These are phyloP conservation scores for Helicoverpa zea DNA, from an alignment of 1,140 invertebrate genomes.

Conservation along the genomic window DNA sequence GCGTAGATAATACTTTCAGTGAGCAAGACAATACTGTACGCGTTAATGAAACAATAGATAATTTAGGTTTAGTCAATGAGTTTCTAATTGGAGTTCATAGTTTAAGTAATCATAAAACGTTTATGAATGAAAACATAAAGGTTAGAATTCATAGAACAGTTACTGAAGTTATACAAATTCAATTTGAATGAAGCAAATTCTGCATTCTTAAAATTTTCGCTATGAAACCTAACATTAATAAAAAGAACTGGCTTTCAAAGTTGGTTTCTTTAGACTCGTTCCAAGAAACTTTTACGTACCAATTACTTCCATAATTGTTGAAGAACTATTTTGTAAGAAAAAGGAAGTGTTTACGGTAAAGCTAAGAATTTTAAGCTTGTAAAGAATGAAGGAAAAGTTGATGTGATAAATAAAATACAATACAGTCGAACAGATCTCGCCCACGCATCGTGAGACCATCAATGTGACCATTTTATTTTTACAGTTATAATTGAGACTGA, in stretches of 20 bases:
- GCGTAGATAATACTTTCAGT: slow-evolving; percentile 60
- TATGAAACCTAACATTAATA: slow-evolving; percentile 22
- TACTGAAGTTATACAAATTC: slow-evolving; percentile 17
- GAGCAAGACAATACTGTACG: slow-evolving; percentile 63
- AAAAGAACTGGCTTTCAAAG: slow-evolving; percentile 15
- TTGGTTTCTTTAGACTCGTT: slow-evolving; percentile 12
- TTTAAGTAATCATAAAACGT: slow-evolving; percentile 17
- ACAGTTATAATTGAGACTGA: slow-evolving; percentile 40
- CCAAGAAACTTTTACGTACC: slow-evolving; percentile 6
- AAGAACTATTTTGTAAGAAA: slow-evolving; percentile 23
- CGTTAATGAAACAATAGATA: slow-evolving; percentile 59
- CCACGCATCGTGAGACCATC: slow-evolving; percentile 56
- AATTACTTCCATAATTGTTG: slow-evolving; percentile 18
- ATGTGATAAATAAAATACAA: slow-evolving; percentile 8
- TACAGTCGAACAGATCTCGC: slow-evolving; percentile 56
- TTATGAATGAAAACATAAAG: slow-evolving; percentile 6
- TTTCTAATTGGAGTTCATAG: slow-evolving; percentile 42
- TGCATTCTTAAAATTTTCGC: slow-evolving; percentile 9
- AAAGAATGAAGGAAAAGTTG: not conserved
- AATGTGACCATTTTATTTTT: slow-evolving; percentile 49
- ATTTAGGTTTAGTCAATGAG: slow-evolving; percentile 57
- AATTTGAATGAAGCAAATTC: not conserved
- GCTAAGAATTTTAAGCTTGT: not conserved
- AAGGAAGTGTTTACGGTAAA: not conserved
- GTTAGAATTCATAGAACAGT: not conserved